Evolutionary conservation across 1,140 invertebrate genomes (phyloP).

Genomic region (Pomacea maculata): DNA sequence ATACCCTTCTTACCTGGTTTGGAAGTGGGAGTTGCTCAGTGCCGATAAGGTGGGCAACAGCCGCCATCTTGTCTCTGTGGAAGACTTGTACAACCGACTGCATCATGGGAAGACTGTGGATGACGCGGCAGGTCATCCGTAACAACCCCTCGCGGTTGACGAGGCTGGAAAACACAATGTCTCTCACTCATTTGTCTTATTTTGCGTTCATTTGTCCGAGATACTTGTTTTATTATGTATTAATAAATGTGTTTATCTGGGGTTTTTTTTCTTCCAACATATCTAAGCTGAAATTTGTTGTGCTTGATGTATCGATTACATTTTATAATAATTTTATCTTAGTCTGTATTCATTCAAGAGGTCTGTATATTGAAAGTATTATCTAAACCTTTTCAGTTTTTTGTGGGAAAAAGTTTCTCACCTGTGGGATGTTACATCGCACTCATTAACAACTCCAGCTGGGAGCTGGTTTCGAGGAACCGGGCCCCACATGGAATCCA

Average conservation of each 20-base stretch:
- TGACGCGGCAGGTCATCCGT: conserved; percentile 56
- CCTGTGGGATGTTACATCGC: conserved; percentile 62
- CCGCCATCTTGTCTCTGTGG: conserved; percentile 58
- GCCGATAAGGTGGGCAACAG: conserved; percentile 60
- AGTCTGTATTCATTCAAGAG: too few species aligned
- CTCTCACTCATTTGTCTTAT: too few species aligned
- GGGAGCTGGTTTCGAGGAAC: conserved; percentile 55
- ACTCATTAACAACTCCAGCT: conserved; percentile 52
- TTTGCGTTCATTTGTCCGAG: too few species aligned
- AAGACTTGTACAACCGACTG: conserved; percentile 64
- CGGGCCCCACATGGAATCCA: conserved; percentile 61
- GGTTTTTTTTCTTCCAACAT: too few species aligned
- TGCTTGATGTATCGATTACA: too few species aligned
- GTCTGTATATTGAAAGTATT: too few species aligned
- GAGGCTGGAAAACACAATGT: conserved; percentile 43
- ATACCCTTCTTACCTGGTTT: conserved; percentile 37
- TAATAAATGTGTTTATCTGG: too few species aligned
- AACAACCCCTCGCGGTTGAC: conserved; percentile 52
- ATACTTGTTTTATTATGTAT: too few species aligned
- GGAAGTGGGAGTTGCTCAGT: conserved; percentile 58
- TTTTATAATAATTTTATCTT: too few species aligned
- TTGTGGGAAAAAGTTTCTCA: conserved; percentile 16
- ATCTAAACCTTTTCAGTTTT: too few species aligned
- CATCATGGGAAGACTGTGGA: conserved; percentile 58
- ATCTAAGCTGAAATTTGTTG: too few species aligned